phyloP scores from a whole-genome alignment of 2,888 invertebrate genomes.

The Agonopterix alstromeriana region DNA sequence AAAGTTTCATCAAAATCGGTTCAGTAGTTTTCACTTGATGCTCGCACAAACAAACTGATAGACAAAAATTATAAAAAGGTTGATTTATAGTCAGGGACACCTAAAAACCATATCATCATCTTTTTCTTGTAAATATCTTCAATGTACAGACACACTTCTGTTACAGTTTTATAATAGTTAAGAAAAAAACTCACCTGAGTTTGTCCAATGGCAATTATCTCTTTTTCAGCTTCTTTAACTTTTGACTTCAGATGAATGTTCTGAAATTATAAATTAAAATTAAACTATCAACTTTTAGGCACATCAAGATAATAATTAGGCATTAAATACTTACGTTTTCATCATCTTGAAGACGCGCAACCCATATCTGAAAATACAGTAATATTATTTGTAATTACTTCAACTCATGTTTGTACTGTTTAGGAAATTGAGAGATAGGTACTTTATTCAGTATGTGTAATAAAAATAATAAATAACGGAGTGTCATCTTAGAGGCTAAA shows the following conservation, averaged over 20 bases:
- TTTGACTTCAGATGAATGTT: slow-evolving; percentile 69
- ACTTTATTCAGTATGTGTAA: background rate
- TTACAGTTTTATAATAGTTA: too few species aligned
- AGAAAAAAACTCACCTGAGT: slow-evolving; percentile 67
- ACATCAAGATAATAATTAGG: background rate
- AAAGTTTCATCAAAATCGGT: too few species aligned
- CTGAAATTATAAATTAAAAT: slow-evolving; percentile 44
- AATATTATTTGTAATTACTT: background rate
- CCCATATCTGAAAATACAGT: slow-evolving; percentile 58
- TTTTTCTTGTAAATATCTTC: too few species aligned
- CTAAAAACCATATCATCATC: too few species aligned
- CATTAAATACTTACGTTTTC: slow-evolving; percentile 60
- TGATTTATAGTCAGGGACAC: too few species aligned
- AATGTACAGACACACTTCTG: too few species aligned
- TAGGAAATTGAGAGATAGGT: too few species aligned
- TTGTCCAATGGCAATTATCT: slow-evolving; percentile 76
- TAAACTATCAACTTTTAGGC: background rate
- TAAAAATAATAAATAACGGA: background rate
- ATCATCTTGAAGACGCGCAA: slow-evolving; percentile 73
- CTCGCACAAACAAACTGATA: too few species aligned
- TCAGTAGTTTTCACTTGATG: too few species aligned
- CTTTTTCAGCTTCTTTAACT: slow-evolving; percentile 76
- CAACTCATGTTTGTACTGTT: too few species aligned
- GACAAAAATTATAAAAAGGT: too few species aligned
- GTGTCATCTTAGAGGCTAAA: too few species aligned